Base-by-base conservation (phyloP, 64 coral and sea anemone genomes). In the Cladopsammia gracilis region DNA sequence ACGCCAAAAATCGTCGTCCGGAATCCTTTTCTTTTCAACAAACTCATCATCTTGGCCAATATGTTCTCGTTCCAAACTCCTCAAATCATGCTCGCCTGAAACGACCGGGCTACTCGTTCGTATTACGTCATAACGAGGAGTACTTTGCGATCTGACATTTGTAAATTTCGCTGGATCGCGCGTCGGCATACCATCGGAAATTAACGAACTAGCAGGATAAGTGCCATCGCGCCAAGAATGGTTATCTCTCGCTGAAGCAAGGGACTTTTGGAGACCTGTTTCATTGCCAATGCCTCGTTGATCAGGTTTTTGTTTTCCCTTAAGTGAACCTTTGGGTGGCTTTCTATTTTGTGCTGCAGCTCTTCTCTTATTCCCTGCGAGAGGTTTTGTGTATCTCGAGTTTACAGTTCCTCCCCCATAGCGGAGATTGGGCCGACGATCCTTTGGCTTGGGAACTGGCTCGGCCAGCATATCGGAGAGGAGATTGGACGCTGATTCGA, bases 381-480 rank as follows among this genome's bases (percentile, higher is more conserved):
- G 44, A 48, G 44, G 62, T 48, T 64, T 84, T 24, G 45, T 22
- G 23, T 66, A 48, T 5, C 60, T 60, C 45, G 80, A 67, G 18
- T 66, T 66, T 6, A 67, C 45, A 13, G 0, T 49, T 12, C 43
- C 61, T 13, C 43, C 61, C 5, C 60, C 73, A 76, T 94, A 91
- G 7, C 88, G 96, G 8, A 97, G 67, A 46, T 97, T 97, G 13
- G 80, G 87, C 46, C 50, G 66, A 44, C 66, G 86, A 25, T 69
- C 15, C 5, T 34, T 83, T 2, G 82, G 47, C n/a, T 83, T 90
- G 26, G 96, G 92, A 70, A 94, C 85, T 44, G 75, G 68, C 65
- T 97, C 96, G 26, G 96, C 84, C 34, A 97, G 43, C 88, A 97
- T 91, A 65, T 97, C 92, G n/a, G 59, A 74, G 45, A 97, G 64